Evolutionary conservation across 2,888 invertebrate species (phyloP).

Genomic region (Lasioglossum leucozonium): DNA sequence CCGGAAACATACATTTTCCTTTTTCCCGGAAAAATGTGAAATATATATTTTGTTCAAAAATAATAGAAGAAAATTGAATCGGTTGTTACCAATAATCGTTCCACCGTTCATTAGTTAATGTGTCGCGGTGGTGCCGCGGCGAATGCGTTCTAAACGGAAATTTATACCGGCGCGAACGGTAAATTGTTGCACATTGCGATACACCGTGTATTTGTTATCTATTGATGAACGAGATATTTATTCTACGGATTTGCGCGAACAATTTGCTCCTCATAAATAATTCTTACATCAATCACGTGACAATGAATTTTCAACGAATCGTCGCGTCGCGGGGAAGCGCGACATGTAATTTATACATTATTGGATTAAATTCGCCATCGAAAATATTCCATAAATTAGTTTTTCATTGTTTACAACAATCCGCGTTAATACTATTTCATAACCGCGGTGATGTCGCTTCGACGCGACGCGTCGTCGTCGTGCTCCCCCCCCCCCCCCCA

Average conservation of each 20-base stretch:
- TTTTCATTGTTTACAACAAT: not conserved
- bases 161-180: not conserved
- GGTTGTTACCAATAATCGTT: not conserved
- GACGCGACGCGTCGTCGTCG: not conserved
- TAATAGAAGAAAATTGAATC: not conserved
- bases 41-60: not conserved
- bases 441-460: not conserved
- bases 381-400: not conserved
- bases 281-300: not conserved
- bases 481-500: too few species aligned
- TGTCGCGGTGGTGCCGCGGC: not conserved
- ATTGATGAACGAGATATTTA: slow-evolving; percentile 19
- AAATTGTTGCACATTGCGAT: slow-evolving; percentile 1
- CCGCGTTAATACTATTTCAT: not conserved
- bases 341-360: not conserved
- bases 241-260: not conserved
- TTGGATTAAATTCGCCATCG: not conserved
- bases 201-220: not conserved
- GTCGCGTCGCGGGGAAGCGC: not conserved
- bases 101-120: not conserved
- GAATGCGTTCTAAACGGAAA: not conserved
- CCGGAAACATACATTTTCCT: not conserved
- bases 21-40: not conserved
- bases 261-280: slow-evolving; percentile 19
- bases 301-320: not conserved